Percentiles rank a stretch among this genome's conserved stretches.
These are phyloP conservation scores for Bellardia pandia DNA, from an alignment of 2,888 invertebrate genomes.

Conservation along the genomic window DNA sequence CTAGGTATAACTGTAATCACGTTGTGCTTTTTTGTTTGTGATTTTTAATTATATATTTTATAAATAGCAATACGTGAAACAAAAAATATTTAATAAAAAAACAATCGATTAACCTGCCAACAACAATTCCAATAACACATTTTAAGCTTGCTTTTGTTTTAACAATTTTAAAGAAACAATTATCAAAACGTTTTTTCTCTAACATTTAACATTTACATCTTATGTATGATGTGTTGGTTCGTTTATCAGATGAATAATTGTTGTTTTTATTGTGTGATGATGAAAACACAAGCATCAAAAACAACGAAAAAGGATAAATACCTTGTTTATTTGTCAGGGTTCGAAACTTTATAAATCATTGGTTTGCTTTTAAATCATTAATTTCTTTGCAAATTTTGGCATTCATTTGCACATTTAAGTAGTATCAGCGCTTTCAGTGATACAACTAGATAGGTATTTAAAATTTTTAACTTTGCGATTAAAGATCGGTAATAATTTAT, in stretches of 20 bases:
- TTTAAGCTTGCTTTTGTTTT: neutral
- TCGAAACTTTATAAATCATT: too few species aligned
- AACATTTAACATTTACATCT: neutral
- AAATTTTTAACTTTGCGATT: too few species aligned
- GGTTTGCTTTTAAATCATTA: too few species aligned
- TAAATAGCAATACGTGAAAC: slow-evolving; percentile 64
- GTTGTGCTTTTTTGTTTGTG: neutral
- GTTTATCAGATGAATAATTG: neutral
- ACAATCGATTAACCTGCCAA: slow-evolving; percentile 13
- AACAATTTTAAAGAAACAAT: slow-evolving; percentile 7
- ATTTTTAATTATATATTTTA: slow-evolving; percentile 29
- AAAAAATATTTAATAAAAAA: slow-evolving; percentile 7
- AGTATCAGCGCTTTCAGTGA: too few species aligned
- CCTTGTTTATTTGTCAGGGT: too few species aligned
- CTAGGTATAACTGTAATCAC: slow-evolving; percentile 36
- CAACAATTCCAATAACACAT: slow-evolving; percentile 46
- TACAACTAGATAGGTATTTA: too few species aligned
- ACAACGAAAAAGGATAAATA: neutral
- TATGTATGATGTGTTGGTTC: neutral
- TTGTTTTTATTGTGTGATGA: neutral
- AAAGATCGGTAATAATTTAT: too few species aligned
- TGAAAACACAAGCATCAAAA: slow-evolving; percentile 25
- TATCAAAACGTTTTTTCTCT: slow-evolving; percentile 18
- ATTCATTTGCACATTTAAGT: too few species aligned
- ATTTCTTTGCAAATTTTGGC: too few species aligned